phyloP scores from a whole-genome alignment of 2,888 invertebrate genomes.

The Campopleginae sp. region DNA sequence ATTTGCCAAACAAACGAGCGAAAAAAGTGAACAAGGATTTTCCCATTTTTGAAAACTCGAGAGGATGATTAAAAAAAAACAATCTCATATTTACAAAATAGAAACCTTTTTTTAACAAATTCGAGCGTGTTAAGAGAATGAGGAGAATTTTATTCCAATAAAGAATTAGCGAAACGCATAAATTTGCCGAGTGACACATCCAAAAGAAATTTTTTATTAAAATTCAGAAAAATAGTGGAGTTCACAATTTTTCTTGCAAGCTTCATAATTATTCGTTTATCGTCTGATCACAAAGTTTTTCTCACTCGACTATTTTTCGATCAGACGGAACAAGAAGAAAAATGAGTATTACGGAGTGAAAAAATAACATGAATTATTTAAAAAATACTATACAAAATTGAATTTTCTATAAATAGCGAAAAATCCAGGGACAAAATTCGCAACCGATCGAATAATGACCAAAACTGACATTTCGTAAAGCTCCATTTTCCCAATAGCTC shows the following conservation, averaged over 20 bases:
- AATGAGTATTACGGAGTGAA: conserved; percentile 41
- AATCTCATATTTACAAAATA: conserved; percentile 3
- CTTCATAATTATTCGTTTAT: not conserved
- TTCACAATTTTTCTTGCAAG: not conserved
- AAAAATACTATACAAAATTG: not conserved
- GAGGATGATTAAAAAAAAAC: not conserved
- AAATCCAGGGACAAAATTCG: not conserved
- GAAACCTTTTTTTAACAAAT: not conserved
- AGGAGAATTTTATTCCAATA: not conserved
- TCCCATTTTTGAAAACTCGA: not conserved
- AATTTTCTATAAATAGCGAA: not conserved
- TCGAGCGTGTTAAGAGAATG: not conserved
- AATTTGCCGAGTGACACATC: not conserved
- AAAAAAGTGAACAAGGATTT: not conserved
- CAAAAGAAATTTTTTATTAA: not conserved
- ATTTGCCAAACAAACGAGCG: conserved; percentile 20
- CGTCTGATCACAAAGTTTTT: not conserved
- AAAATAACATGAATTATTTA: conserved; percentile 18
- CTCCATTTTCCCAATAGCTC: not conserved
- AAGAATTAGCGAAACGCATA: not conserved
- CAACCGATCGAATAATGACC: not conserved
- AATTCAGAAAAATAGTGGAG: not conserved
- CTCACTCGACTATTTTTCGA: conserved; percentile 20
- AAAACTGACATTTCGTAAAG: not conserved
- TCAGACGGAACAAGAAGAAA: conserved; percentile 50